Evolutionary conservation across 2,797 vertebrate genomes (phyloP).

Genomic region (Microhierax caerulescens): DNA sequence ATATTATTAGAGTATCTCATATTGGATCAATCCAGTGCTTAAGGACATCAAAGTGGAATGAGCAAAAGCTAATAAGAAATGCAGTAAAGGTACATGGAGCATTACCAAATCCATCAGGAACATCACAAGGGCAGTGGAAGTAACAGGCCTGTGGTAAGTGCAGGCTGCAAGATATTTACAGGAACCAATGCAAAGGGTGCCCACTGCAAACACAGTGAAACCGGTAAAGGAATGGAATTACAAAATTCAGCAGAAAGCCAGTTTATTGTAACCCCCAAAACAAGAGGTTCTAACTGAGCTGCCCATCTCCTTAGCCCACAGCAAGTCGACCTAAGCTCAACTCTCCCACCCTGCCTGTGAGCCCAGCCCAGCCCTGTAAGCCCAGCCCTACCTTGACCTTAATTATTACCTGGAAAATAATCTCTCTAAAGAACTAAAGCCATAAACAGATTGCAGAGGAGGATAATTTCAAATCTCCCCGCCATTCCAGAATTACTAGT

Average conservation of each 20-base stretch:
- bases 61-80: neutral
- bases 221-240: neutral
- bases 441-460: neutral
- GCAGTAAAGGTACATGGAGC: neutral
- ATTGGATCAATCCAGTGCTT: neutral
- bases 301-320: neutral
- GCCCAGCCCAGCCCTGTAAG: neutral
- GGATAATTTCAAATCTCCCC: neutral
- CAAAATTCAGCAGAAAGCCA: neutral
- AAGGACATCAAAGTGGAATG: neutral
- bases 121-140: neutral
- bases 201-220: neutral
- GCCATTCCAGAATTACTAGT: neutral
- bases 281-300: neutral
- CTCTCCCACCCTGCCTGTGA: neutral
- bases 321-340: neutral
- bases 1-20: neutral
- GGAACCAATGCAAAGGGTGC: neutral
- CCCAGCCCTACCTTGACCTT: constrained; percentile 41
- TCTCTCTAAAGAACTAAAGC: constrained; percentile 10
- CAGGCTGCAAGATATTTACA: neutral
- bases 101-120: neutral
- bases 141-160: neutral
- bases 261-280: neutral
- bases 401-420: constrained; percentile 38